Conservation (phyloP, 2,113 vertebrate genomes). For the Lamprologus lemairii region DNA sequence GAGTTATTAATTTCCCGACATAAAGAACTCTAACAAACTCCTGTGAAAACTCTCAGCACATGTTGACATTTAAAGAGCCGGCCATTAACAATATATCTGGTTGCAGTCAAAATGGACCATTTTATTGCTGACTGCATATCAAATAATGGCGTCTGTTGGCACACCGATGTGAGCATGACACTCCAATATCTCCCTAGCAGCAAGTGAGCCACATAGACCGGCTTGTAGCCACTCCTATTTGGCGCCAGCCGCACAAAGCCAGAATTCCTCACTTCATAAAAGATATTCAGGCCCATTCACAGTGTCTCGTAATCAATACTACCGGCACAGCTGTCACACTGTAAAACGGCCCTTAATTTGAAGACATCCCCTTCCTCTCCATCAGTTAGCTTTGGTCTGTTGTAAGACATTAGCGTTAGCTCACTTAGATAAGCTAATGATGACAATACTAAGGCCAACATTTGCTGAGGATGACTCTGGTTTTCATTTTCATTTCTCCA, state of each 20-base stretch:
- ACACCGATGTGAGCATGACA: slow-evolving; percentile 28
- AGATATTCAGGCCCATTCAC: slow-evolving; percentile 33
- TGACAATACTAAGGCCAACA: neutral
- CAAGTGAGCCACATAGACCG: neutral
- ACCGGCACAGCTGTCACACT: slow-evolving; percentile 64
- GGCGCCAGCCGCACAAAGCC: slow-evolving; percentile 56
- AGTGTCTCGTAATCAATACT: slow-evolving; percentile 68
- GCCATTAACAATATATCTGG: slow-evolving; percentile 71
- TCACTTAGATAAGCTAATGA: slow-evolving; percentile 5
- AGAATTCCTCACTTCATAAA: slow-evolving; percentile 73
- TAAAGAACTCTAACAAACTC: slow-evolving; percentile 37
- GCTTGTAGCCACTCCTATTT: neutral
- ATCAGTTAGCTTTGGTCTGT: neutral
- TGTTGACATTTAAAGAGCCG: slow-evolving; percentile 40
- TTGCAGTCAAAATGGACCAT: slow-evolving; percentile 45
- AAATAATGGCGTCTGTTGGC: slow-evolving; percentile 55
- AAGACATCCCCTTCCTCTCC: slow-evolving; percentile 17
- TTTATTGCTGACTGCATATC: slow-evolving; percentile 59
- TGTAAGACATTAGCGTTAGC: neutral
- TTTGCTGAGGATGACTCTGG: neutral
- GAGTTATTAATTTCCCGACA: slow-evolving; percentile 61
- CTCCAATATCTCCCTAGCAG: slow-evolving; percentile 11
- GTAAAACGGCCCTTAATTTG: slow-evolving; percentile 50
- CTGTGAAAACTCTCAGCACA: slow-evolving; percentile 36
- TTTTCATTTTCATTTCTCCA: neutral